Base-by-base conservation (phyloP, 2,797 vertebrate species). In the Taenioides sp. region DNA sequence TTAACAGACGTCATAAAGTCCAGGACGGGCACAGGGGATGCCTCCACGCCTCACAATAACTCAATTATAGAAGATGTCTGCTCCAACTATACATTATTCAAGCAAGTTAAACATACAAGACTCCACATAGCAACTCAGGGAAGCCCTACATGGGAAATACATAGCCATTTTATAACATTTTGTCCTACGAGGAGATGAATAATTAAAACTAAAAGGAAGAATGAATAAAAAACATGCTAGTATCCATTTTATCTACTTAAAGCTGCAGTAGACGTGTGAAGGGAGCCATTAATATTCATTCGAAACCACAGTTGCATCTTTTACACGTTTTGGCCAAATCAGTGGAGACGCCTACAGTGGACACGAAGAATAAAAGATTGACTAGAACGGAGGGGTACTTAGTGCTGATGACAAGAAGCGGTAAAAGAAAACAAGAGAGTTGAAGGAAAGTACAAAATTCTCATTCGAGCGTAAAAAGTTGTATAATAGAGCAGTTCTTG, bases 241-340 rank as follows among this genome's bases (percentile, higher is more conserved):
- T 73, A 69, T 74, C 75, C 72, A 75, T 83, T 83, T 83, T 83
- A 67, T 63, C 65, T n/a, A 40, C 65, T 71, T 62, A 76, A 83
- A 80, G 73, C 31, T 49, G 63, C 63, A 74, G 74, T 70, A 57
- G 86, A 82, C 75, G 40, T 77, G 66, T 72, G 79, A 79, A 83
- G 57, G 49, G 58, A 77, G 62, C 49, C 80, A 90, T 90, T 83
- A 88, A 90, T 90, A 90, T 89, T 86, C 77, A 87, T 87, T 52
- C 9, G 34, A 67, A 83, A 89, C 80, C 75, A 81, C 75, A 74
- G 64, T 72, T 73, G 63, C 70, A 82, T 76, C 63, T 70, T 83
- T 85, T 80, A 79, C 79, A 73, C 75, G 63, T 80, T 86, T 71
- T 72, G 66, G 79, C 67, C 67, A 69, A 86, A 84, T 83, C 76